Percentiles rank a stretch among this genome's conserved stretches.
Evolutionary conservation across 1,140 invertebrate genomes (phyloP).

Genomic region (Drosophila trapezifrons): DNA sequence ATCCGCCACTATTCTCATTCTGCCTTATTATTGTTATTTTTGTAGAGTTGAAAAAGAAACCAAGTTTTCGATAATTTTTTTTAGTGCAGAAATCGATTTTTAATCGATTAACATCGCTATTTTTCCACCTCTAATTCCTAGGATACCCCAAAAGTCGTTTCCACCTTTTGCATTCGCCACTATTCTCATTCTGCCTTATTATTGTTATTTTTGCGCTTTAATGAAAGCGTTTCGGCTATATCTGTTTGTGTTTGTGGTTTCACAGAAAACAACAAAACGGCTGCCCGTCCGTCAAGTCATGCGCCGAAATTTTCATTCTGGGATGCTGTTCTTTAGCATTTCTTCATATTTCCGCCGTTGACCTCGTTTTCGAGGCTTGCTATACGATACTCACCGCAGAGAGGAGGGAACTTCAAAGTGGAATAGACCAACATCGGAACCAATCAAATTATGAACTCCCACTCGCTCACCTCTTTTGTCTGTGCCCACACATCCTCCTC

Average conservation of each 20-base stretch:
- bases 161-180: neutral
- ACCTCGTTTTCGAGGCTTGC: conserved; percentile 28
- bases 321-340: conserved; percentile 21
- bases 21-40: conserved; percentile 41
- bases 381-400: conserved; percentile 7
- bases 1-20: conserved; percentile 5
- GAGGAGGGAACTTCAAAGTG: conserved; percentile 25
- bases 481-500: neutral
- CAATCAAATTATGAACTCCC: conserved; percentile 43
- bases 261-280: conserved; percentile 40
- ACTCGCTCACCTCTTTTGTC: conserved; percentile 38
- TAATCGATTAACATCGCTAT: too few relatives aligned
- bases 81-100: too few relatives aligned
- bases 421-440: conserved; percentile 9
- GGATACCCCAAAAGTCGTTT: conserved; percentile 10
- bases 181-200: conserved; percentile 20
- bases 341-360: conserved; percentile 24
- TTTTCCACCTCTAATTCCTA: neutral
- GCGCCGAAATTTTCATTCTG: conserved; percentile 6
- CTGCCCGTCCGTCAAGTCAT: conserved; percentile 27
- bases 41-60: neutral
- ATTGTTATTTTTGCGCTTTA: conserved; percentile 57
- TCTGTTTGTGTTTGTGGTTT: conserved; percentile 16
- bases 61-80: too few relatives aligned
- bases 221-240: conserved; percentile 34